phyloP scores from a whole-genome alignment of 2,888 invertebrate species.

The Nemotelus nigrinus region DNA sequence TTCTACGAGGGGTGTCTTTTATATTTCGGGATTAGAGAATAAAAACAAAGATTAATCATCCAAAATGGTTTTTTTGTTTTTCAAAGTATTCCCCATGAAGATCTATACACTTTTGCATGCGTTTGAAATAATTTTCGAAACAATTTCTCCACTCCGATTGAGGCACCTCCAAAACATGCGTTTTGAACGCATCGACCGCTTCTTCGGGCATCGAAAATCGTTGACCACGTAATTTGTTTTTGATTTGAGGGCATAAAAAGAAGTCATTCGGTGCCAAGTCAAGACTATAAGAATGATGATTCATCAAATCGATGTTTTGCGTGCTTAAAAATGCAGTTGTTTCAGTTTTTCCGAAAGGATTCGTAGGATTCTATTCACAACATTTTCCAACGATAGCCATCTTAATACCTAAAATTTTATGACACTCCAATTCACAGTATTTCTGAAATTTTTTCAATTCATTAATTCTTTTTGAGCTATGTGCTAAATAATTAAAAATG shows the following conservation, averaged over 20 bases:
- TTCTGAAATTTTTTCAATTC: too few species aligned
- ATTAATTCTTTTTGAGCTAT: too few species aligned
- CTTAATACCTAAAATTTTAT: too few species aligned
- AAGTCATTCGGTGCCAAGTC: slow-evolving; percentile 26
- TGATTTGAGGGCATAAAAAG: slow-evolving; percentile 18
- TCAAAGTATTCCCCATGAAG: slow-evolving; percentile 42
- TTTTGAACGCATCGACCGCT: slow-evolving; percentile 47
- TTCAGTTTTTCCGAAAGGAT: too few species aligned
- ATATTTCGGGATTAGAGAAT: too few species aligned
- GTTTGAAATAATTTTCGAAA: slow-evolving; percentile 40
- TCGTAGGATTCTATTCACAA: too few species aligned
- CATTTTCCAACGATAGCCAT: too few species aligned
- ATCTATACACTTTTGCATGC: slow-evolving; percentile 47
- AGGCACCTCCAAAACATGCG: slow-evolving; percentile 47
- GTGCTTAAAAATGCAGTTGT: background rate
- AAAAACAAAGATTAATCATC: too few species aligned
- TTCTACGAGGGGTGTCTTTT: background rate
- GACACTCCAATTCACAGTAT: too few species aligned
- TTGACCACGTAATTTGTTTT: slow-evolving; percentile 35
- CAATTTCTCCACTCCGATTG: slow-evolving; percentile 35
- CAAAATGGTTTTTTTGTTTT: slow-evolving; percentile 19
- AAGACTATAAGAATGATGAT: background rate
- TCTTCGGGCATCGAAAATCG: slow-evolving; percentile 46
- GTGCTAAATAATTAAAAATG: too few species aligned
- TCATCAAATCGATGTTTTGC: slow-evolving; percentile 29